These are phyloP conservation scores for Sinodicranocentrus sp. DNA, from an alignment of 2,888 invertebrate genomes.

Conservation along the genomic window DNA sequence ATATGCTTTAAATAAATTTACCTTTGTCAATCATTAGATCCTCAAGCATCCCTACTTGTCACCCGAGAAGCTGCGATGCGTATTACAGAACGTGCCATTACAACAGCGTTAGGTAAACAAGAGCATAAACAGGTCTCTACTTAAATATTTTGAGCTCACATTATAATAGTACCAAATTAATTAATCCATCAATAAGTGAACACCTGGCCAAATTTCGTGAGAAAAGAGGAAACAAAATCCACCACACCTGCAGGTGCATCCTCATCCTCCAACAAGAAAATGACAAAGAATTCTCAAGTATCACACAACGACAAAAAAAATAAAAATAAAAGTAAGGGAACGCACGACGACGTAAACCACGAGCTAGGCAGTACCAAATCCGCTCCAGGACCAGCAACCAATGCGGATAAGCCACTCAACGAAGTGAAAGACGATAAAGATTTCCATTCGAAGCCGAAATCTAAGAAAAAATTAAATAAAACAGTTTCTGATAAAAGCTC, in stretches of 20 bases:
- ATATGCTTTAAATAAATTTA: no score
- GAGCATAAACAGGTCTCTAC: background rate
- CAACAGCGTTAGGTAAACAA: conserved; percentile 43
- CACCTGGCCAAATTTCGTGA: background rate
- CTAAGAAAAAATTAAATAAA: no score
- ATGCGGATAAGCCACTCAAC: no score
- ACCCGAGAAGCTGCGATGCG: conserved; percentile 39
- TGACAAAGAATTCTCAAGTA: no score
- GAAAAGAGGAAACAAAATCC: background rate
- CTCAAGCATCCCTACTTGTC: conserved; percentile 4
- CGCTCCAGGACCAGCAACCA: no score
- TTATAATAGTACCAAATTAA: background rate
- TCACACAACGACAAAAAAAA: no score
- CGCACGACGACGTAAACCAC: no score
- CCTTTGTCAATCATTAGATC: background rate
- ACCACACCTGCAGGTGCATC: background rate
- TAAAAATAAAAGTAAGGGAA: no score
- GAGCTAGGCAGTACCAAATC: no score
- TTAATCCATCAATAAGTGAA: background rate
- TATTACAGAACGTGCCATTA: conserved; percentile 52
- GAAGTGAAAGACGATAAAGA: no score
- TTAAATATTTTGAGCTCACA: background rate
- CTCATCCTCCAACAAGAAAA: background rate
- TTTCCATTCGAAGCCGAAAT: no score
- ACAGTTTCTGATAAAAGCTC: no score